Conservation (phyloP, 2,888 invertebrate species). For the Ophioninae sp. region DNA sequence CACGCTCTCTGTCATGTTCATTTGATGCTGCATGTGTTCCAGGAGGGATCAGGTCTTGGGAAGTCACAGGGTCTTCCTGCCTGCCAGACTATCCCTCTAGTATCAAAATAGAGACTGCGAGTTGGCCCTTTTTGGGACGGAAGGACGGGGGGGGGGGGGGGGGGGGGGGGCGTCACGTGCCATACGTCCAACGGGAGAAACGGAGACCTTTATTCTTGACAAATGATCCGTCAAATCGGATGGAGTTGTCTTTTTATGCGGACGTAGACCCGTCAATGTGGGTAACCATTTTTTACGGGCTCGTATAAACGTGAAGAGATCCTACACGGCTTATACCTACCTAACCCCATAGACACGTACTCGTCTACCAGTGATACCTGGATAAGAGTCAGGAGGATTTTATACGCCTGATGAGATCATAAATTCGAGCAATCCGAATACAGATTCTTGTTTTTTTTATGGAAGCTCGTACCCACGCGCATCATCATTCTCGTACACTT, state of each 20-base stretch:
- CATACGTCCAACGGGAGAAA: conserved; percentile 54
- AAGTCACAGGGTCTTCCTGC: conserved; percentile 45
- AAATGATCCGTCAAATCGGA: conserved; percentile 65
- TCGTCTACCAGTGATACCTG: neutral
- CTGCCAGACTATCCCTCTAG: conserved; percentile 41
- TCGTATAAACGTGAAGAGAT: neutral
- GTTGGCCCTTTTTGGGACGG: conserved; percentile 47
- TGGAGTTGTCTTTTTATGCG: conserved; percentile 48
- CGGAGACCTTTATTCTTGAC: conserved; percentile 58
- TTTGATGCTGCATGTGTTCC: conserved; percentile 36
- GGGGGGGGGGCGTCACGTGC: conserved; percentile 66
- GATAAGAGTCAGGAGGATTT: neutral
- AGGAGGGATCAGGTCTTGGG: conserved; percentile 26
- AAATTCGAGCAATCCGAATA: neutral
- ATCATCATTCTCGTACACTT: neutral
- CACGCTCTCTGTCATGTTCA: conserved; percentile 19
- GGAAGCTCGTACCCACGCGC: neutral
- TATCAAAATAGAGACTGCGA: conserved; percentile 39
- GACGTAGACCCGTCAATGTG: conserved; percentile 28
- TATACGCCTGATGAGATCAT: neutral
- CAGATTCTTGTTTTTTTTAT: neutral
- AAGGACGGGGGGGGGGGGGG: too few relatives aligned
- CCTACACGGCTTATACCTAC: neutral
- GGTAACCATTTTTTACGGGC: neutral
- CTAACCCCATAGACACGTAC: neutral